Conservation (phyloP, 1,140 invertebrate genomes). For the Penaeus japonicus region DNA sequence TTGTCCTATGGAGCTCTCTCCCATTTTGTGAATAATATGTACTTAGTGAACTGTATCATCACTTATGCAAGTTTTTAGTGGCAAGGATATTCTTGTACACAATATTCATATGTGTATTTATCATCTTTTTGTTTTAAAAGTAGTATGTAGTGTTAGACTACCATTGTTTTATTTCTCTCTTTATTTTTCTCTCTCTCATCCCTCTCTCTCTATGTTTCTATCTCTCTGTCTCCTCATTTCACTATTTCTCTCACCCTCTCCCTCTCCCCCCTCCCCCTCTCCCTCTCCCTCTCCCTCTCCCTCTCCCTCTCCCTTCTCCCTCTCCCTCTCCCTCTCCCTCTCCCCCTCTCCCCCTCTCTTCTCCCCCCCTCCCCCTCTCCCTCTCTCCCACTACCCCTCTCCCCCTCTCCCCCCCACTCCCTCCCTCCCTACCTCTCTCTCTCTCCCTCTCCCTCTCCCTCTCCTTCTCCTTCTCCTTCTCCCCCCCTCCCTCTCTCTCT, state of each 20-base stretch:
- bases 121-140: no score
- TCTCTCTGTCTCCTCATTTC: not conserved
- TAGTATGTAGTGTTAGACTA: no score
- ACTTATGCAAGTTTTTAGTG: no score
- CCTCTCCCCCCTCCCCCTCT: not conserved
- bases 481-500: not conserved
- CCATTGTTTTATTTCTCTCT: not conserved
- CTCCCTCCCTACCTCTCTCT: not conserved
- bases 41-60: no score
- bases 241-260: not conserved
- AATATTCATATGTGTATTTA: no score
- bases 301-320: not conserved
- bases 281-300: no score
- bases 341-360: not conserved
- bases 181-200: not conserved
- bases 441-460: not conserved
- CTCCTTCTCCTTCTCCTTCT: not conserved
- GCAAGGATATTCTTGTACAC: no score
- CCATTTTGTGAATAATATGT: no score
- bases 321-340: slow-evolving; percentile 4
- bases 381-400: not conserved
- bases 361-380: not conserved
- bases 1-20: no score
- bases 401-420: not conserved
- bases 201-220: not conserved